phyloP scores from a whole-genome alignment of 1,140 invertebrate genomes.

The Mamestra configurata region DNA sequence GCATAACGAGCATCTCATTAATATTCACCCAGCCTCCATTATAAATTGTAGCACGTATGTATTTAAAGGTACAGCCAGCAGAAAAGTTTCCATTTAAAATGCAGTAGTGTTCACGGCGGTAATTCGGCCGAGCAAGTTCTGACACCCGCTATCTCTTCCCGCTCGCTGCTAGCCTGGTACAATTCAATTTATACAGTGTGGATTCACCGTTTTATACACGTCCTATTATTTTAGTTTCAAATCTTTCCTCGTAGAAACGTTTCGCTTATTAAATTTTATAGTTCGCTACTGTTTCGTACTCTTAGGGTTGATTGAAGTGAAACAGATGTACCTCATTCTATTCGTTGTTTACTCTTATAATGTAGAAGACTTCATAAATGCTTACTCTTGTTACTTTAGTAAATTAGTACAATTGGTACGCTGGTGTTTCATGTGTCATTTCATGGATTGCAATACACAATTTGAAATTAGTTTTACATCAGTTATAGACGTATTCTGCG shows the following conservation, averaged over 20 bases:
- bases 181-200: constrained; percentile 49
- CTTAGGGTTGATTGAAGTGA: background rate
- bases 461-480: too few relatives aligned
- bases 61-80: background rate
- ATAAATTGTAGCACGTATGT: constrained; percentile 12
- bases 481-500: too few relatives aligned
- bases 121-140: constrained; percentile 31
- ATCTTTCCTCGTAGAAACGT: constrained; percentile 9
- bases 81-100: constrained; percentile 53
- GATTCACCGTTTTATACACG: constrained; percentile 38
- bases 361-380: too few relatives aligned
- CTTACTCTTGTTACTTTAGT: too few relatives aligned
- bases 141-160: constrained; percentile 30
- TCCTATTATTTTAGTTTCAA: constrained; percentile 49
- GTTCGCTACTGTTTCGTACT: background rate
- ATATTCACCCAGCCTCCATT: background rate
- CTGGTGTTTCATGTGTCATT: too few relatives aligned
- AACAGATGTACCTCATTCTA: background rate
- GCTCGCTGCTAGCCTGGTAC: constrained; percentile 18
- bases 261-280: constrained; percentile 38
- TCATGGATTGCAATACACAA: too few relatives aligned
- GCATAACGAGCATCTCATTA: background rate
- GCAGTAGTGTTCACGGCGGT: constrained; percentile 19
- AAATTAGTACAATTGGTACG: too few relatives aligned
- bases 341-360: too few relatives aligned